Percentiles rank a stretch among this genome's conserved stretches.
Evolutionary conservation across 2,888 invertebrate genomes (phyloP).

Genomic region (Ctenicera cuprea): DNA sequence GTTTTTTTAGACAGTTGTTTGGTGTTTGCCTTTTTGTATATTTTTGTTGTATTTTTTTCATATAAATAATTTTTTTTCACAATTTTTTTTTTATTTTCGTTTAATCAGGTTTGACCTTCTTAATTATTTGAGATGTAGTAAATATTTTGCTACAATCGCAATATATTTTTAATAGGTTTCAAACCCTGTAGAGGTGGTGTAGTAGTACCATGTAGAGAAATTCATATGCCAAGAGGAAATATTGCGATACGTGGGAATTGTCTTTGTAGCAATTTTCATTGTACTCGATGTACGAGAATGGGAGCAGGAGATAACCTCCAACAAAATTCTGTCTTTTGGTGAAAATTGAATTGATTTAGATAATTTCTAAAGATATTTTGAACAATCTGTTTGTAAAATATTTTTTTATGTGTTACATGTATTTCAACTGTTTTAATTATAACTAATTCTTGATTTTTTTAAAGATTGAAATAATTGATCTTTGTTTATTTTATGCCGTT

Average conservation of each 20-base stretch:
- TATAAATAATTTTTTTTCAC: too few relatives aligned
- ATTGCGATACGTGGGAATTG: constrained; percentile 48
- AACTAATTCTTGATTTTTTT: not conserved
- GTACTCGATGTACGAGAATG: constrained; percentile 63
- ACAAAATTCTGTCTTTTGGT: constrained; percentile 66
- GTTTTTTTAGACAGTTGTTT: too few relatives aligned
- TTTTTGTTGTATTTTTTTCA: constrained; percentile 25
- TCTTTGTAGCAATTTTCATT: constrained; percentile 47
- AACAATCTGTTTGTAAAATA: constrained; percentile 36
- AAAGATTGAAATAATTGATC: not conserved
- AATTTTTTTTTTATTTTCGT: constrained; percentile 3
- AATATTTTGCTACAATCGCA: not conserved
- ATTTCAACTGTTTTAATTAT: constrained; percentile 1
- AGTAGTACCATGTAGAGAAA: constrained; percentile 40
- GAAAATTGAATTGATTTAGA: constrained; percentile 5
- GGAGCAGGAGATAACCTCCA: constrained; percentile 69
- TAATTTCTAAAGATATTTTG: constrained; percentile 22
- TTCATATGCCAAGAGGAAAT: constrained; percentile 46
- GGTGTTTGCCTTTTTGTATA: too few relatives aligned
- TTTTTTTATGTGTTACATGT: not conserved
- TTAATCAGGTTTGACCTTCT: not conserved
- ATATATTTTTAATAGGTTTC: constrained; percentile 44
- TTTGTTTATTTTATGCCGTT: constrained; percentile 30
- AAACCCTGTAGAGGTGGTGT: constrained; percentile 35
- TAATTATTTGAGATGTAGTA: not conserved